Conservation (phyloP, 2,113 vertebrate genomes). For the Gopherus evgoodei region DNA sequence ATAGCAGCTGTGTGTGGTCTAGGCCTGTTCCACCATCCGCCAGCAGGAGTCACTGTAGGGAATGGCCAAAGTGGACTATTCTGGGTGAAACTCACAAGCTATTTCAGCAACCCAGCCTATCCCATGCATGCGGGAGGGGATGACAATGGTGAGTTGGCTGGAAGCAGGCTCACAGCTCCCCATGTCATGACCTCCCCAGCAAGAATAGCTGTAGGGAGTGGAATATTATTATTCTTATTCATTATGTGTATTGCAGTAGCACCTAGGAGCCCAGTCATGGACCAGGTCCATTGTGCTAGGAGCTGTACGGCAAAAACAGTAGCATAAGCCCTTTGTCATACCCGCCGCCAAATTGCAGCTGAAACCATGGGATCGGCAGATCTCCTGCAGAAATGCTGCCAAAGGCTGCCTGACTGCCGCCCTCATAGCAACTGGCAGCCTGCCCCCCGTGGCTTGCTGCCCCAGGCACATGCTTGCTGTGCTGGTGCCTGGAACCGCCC, state of each 20-base stretch:
- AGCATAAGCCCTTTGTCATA: accelerated
- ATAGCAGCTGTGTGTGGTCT: not conserved
- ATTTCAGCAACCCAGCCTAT: not conserved
- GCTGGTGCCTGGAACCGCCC: no score
- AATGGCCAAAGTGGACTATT: not conserved
- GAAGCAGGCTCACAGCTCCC: no score
- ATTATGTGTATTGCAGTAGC: not conserved
- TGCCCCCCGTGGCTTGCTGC: no score
- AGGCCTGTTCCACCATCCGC: not conserved
- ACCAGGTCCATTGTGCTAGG: not conserved
- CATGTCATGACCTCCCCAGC: not conserved
- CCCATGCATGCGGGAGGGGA: not conserved
- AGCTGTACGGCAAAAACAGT: not conserved
- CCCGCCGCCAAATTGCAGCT: no score
- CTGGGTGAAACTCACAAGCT: not conserved
- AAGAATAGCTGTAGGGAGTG: not conserved
- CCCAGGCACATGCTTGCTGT: no score
- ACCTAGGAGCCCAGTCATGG: accelerated
- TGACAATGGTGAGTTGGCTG: no score
- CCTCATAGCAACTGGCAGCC: no score
- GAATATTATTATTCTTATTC: not conserved
- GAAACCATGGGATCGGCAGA: no score
- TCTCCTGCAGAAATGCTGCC: no score
- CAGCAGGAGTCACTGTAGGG: not conserved
- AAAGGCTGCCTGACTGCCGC: no score